Base-by-base conservation (phyloP, 2,888 invertebrate genomes). In the Ellobium chinense region DNA sequence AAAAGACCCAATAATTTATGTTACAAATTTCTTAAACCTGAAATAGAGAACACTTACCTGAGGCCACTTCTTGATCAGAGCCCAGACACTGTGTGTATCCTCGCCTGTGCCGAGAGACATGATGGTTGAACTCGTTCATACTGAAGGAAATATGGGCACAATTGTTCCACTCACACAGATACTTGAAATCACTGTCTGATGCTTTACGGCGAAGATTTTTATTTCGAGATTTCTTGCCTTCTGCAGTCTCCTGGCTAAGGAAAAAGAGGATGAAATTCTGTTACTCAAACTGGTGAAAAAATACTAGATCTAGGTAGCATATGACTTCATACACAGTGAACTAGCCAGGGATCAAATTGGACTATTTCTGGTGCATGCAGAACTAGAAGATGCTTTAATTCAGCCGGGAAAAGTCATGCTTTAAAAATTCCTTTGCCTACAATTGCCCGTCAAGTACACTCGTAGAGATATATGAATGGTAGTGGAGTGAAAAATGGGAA, bases 101-200 rank as follows among this genome's bases (percentile, higher is more conserved):
- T 39, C 65, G 68, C 5, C 76, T 46, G n/a, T 81, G 76, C 14
- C n/a, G 24, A n/a, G 9, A 37, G 2, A 77, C 72, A 36, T 77
- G 76, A 24, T 81, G 63, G 46, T 77, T 77, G 34, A 81, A 76
- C 34, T 66, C 65, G 56, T 73, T 77, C 77, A 81, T 77, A 60
- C 66, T 72, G 0, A n/a, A 24, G 1, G 62, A n/a, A 2, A 36
- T 31, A 18, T 75, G 54, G 14, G 34, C 14, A n/a, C 92, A 92
- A 2, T 85, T 85, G 9, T 72, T 82, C 91, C 91, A 92, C 83
- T 92, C 92, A 87, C 92, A 92, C 2, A 78, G 75, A 65, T 91
- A 83, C 9, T 65, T 29, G 34, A 85, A 82, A 5, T 82, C 72
- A 0, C 34, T 27, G n/a, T 83, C 83, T 9, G 29, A 34, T 18